A percentile compares a stretch with the other conserved stretches of the same genome.
Conservation (phyloP, 2,113 vertebrate genomes). For the Takifugu bimaculatus region DNA sequence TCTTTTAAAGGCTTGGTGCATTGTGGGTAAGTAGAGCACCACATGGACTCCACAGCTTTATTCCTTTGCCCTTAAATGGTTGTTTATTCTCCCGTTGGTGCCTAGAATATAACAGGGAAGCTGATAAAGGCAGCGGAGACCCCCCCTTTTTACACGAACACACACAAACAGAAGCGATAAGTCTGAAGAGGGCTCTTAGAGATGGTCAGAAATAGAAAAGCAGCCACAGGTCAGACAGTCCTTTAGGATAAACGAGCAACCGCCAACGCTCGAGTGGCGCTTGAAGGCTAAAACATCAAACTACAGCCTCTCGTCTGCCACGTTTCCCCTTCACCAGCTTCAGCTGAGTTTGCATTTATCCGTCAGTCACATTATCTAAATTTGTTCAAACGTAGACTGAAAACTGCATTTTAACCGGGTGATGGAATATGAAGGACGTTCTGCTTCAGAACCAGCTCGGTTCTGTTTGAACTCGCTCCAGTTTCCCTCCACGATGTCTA, state of each 20-base stretch:
- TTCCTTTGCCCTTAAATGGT: conserved; percentile 68
- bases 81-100: conserved; percentile 29
- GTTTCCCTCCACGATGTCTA: too few relatives aligned
- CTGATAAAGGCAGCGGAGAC: conserved; percentile 62
- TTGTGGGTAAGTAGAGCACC: conserved; percentile 57
- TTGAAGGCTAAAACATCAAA: not conserved
- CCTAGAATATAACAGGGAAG: conserved; percentile 68
- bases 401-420: conserved; percentile 9
- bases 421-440: conserved; percentile 20
- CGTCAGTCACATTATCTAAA: conserved; percentile 3
- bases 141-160: conserved; percentile 16
- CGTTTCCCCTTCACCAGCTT: conserved; percentile 24
- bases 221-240: conserved; percentile 16
- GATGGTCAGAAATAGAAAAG: conserved; percentile 52
- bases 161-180: conserved; percentile 45
- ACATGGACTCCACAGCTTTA: not conserved
- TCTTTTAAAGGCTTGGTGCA: conserved; percentile 50
- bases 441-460: too few relatives aligned
- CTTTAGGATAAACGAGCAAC: conserved; percentile 1
- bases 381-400: too few relatives aligned
- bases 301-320: conserved; percentile 10
- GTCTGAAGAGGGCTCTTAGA: conserved; percentile 20
- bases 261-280: too few relatives aligned
- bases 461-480: too few relatives aligned
- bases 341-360: conserved; percentile 47